Base-by-base conservation (phyloP, 2,888 invertebrate species). In the Agrotis exclamationis region DNA sequence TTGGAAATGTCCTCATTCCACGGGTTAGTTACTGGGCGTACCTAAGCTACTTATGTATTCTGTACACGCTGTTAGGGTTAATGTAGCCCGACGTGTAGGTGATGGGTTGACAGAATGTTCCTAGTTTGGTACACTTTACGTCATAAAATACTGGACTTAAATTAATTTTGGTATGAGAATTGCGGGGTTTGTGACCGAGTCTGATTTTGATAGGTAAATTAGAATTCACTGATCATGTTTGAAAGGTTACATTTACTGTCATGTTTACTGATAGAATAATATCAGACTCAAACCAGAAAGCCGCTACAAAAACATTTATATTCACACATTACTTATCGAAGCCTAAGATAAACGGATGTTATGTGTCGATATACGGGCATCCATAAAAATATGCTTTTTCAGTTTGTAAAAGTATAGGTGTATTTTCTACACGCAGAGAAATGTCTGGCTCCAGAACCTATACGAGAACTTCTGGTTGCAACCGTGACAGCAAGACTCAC, bases 21-120 rank as follows among this genome's bases (percentile, higher is more conserved):
- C 22, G 48, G 54, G n/a, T 56, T 48, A 47, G 54, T 54, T 54
- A 48, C 44, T 22, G 54, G 13, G 18, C 39, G n/a, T 44, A 33
- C 22, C 11, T 56, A 44, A n/a, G 11, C n/a, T 22, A 48, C 22
- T 76, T 76, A 72, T 48, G 33, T 56, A 72, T 72, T 72, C 76
- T 3, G 44, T 7, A 18, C 77, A 48, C 22, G 77, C 22, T 24
- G 76, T 22, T 22, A 44, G 54, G 70, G 76, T 44, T 45, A 44
- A 72, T 69, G 44, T 68, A 24, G 71, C 7, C 69, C 1, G n/a
- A 68, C 68, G 44, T 68, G 54, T 54, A n/a, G 45, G 22, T 68
- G 76, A 69, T 76, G 54, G 54, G 54, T 48, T 68, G 47, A 45
- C 54, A 76, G 71, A 22, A 44, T 28, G 48, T 18, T 67, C n/a